A percentile compares a stretch with the other conserved stretches of the same genome.
These are phyloP conservation scores for Lineus longissimus DNA, from an alignment of 1,140 invertebrate genomes.

Conservation along the genomic window DNA sequence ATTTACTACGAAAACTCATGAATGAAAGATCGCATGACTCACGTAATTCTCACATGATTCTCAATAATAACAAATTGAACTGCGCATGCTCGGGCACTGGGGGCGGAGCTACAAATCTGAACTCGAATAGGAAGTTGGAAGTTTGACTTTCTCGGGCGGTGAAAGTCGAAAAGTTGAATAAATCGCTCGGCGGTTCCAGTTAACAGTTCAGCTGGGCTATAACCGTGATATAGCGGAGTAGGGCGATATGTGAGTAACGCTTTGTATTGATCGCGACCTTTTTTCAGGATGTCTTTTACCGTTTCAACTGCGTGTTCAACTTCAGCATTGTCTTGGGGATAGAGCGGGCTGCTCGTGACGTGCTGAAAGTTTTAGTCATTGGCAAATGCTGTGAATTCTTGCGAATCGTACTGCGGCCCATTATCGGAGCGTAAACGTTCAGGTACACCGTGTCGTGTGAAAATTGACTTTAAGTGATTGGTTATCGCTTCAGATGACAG, in stretches of 20 bases:
- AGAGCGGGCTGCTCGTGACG: constrained; percentile 27
- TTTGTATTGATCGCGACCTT: constrained; percentile 10
- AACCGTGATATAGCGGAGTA: neutral
- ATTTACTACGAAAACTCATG: too few relatives aligned
- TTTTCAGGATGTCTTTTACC: constrained; percentile 15
- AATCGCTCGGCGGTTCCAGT: too few relatives aligned
- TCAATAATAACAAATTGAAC: too few relatives aligned
- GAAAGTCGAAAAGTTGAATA: too few relatives aligned
- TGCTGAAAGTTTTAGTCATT: constrained; percentile 47
- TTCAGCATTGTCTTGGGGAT: constrained; percentile 39
- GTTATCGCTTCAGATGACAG: constrained; percentile 11
- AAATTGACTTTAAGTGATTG: constrained; percentile 27
- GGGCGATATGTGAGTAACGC: constrained; percentile 1
- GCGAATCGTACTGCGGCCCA: constrained; percentile 50
- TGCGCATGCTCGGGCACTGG: too few relatives aligned
- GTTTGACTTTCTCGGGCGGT: too few relatives aligned
- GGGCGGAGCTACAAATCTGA: too few relatives aligned
- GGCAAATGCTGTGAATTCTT: constrained; percentile 49
- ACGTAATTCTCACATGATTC: too few relatives aligned
- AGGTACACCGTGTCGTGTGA: constrained; percentile 50
- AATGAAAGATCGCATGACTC: too few relatives aligned
- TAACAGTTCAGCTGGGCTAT: constrained; percentile 6
- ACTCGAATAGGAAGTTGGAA: too few relatives aligned
- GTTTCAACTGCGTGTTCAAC: constrained; percentile 22
- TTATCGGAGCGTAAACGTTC: constrained; percentile 48